Percentiles rank a stretch among this genome's conserved stretches.
Evolutionary conservation across 2,113 vertebrate species (phyloP).

Genomic region (Oriolus oriolus): DNA sequence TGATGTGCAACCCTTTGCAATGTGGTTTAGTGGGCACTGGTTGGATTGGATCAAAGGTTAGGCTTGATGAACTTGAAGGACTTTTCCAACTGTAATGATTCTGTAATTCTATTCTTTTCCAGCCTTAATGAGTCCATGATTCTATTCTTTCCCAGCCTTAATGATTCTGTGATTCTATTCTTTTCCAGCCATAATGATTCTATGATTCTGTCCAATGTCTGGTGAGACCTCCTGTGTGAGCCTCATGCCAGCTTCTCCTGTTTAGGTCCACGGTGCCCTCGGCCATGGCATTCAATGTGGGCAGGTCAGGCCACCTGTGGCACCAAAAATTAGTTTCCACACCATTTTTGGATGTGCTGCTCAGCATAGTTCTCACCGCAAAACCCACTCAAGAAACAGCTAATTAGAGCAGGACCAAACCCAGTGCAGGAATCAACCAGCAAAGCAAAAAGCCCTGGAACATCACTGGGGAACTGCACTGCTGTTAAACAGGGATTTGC

Average conservation of each 20-base stretch:
- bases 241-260: not conserved
- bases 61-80: not conserved
- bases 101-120: not conserved
- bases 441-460: not conserved
- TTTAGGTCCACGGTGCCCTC: accelerated
- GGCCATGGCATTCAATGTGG: not conserved
- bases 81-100: not conserved
- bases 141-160: not conserved
- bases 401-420: not conserved
- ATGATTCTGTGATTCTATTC: not conserved
- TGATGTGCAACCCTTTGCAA: not conserved
- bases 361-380: not conserved
- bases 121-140: not conserved
- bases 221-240: not conserved
- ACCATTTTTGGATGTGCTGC: not conserved
- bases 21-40: not conserved
- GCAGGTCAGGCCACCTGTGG: not conserved
- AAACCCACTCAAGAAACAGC: not conserved
- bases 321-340: not conserved
- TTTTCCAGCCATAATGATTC: not conserved
- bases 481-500: not conserved
- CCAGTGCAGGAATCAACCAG: not conserved
- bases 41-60: not conserved
- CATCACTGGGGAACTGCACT: not conserved
- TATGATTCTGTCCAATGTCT: not conserved